Conservation (phyloP, 2,113 vertebrate species). For the Boulengeromyrus knoepffleri region DNA sequence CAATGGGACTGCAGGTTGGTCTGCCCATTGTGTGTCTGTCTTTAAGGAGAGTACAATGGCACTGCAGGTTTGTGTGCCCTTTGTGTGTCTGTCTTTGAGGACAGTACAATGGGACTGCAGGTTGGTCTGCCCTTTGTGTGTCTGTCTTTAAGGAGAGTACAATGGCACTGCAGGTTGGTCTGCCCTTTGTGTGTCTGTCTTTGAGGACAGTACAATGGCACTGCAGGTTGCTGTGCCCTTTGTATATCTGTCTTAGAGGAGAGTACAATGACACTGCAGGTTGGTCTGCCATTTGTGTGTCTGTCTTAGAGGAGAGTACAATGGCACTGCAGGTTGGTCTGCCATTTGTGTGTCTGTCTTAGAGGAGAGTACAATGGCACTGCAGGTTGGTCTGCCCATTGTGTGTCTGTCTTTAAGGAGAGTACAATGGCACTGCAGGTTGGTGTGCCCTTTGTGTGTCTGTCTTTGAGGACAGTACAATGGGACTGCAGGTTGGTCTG, state of each 20-base stretch:
- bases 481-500: not conserved
- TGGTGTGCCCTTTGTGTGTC: not conserved
- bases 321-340: slow-evolving; percentile 76
- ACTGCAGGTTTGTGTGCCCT: not conserved
- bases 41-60: not conserved
- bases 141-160: not conserved
- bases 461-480: not conserved
- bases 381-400: not conserved
- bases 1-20: not conserved
- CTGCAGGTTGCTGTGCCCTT: not conserved
- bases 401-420: not conserved
- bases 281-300: not conserved
- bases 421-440: not conserved
- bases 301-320: not conserved
- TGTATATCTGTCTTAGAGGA: not conserved
- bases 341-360: not conserved
- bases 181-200: not conserved
- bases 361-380: not conserved
- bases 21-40: not conserved
- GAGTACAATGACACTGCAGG: not conserved
- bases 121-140: not conserved
- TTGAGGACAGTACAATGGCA: not conserved
- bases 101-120: not conserved
- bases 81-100: not conserved
- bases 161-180: not conserved